Evolutionary conservation across 2,113 vertebrate genomes (phyloP).

Genomic region (Barnardius zonarius): DNA sequence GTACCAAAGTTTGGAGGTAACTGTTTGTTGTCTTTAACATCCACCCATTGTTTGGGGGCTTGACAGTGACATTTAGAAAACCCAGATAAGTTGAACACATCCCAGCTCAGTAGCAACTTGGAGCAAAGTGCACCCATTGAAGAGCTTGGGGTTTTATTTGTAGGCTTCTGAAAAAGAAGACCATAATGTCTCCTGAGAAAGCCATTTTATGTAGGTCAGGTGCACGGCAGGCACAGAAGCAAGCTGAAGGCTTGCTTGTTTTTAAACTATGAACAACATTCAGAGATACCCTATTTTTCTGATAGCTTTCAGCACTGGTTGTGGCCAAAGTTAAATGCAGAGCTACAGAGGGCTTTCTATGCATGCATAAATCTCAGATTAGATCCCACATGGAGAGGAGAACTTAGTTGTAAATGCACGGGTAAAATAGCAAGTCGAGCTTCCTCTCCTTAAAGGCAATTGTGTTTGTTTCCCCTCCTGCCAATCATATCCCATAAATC

Average conservation of each 20-base stretch:
- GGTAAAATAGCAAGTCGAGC: slow-evolving; percentile 14
- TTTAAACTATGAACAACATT: neutral
- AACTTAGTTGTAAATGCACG: neutral
- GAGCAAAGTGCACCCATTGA: neutral
- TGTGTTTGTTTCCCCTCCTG: slow-evolving; percentile 29
- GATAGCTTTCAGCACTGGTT: neutral
- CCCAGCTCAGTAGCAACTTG: neutral
- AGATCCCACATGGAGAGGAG: neutral
- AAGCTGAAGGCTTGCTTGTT: neutral
- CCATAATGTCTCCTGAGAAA: neutral
- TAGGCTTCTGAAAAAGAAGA: neutral
- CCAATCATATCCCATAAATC: slow-evolving; percentile 68
- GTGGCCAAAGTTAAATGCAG: neutral
- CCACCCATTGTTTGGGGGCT: neutral
- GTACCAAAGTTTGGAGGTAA: neutral
- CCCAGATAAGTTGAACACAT: neutral
- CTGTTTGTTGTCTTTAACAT: neutral
- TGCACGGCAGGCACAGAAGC: neutral
- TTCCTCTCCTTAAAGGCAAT: slow-evolving; percentile 64
- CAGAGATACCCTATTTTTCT: neutral
- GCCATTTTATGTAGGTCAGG: neutral
- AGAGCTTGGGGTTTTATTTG: neutral
- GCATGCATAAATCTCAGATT: neutral
- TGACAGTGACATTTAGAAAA: neutral
- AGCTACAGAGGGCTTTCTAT: neutral